Percentiles rank a stretch among this genome's conserved stretches.
Evolutionary conservation across 2,797 vertebrate species (phyloP).

Genomic region (Macrochelys suwanniensis): DNA sequence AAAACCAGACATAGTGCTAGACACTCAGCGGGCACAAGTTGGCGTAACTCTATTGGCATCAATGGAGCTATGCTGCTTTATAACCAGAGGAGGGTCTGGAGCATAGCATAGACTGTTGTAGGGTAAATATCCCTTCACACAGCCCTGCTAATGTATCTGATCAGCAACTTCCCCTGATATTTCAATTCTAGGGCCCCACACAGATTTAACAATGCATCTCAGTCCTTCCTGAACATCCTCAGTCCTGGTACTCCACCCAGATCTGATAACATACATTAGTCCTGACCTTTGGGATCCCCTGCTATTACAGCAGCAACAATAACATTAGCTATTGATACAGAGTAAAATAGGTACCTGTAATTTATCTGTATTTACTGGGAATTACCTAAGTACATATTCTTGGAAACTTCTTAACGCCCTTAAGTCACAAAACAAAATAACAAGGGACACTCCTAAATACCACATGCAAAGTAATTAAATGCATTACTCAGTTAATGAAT

Average conservation of each 20-base stretch:
- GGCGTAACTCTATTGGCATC: background rate
- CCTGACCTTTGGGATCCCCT: background rate
- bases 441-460: conserved; percentile 35
- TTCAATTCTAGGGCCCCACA: background rate
- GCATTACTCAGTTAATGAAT: conserved; percentile 44
- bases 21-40: background rate
- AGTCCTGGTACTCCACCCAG: background rate
- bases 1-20: background rate
- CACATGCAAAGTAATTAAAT: conserved; percentile 48
- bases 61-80: background rate
- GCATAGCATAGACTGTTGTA: background rate
- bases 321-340: background rate
- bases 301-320: background rate
- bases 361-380: background rate
- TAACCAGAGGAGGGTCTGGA: background rate
- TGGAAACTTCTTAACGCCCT: background rate
- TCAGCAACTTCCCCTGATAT: background rate
- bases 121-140: background rate
- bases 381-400: background rate
- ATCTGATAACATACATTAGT: background rate
- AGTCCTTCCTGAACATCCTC: background rate
- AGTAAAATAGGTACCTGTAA: background rate
- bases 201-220: background rate
- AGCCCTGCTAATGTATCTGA: background rate
- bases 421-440: conserved; percentile 34